Evolutionary conservation across 2,113 vertebrate species (phyloP).

Genomic region (Polypterus senegalus): DNA sequence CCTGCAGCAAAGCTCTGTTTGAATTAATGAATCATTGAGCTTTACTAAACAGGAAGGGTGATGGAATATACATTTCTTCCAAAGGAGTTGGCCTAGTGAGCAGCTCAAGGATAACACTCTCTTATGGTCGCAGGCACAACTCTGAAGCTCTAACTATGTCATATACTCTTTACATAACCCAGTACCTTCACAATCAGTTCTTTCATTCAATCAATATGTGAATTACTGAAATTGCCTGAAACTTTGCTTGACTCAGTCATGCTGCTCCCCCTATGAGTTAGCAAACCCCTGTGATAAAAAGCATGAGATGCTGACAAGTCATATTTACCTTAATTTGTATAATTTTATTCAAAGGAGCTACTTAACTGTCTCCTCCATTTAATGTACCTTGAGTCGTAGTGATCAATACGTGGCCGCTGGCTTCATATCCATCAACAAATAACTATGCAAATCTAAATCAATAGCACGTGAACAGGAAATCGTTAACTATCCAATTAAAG

Average conservation of each 20-base stretch:
- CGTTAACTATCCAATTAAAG: conserved; percentile 48
- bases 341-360: conserved; percentile 15
- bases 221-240: background rate
- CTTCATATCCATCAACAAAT: conserved; percentile 54
- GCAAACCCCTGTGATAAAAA: background rate
- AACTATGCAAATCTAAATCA: conserved; percentile 62
- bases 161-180: too few relatives aligned
- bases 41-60: too few relatives aligned
- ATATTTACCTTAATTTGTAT: background rate
- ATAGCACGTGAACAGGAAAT: conserved; percentile 51
- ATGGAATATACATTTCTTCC: too few relatives aligned
- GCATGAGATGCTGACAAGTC: conserved; percentile 3
- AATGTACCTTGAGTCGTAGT: conserved; percentile 17
- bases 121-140: too few relatives aligned
- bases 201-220: too few relatives aligned
- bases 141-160: too few relatives aligned
- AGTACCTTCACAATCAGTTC: too few relatives aligned
- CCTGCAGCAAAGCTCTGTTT: too few relatives aligned
- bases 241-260: background rate
- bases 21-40: too few relatives aligned
- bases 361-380: conserved; percentile 17
- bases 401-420: conserved; percentile 39
- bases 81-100: too few relatives aligned
- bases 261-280: background rate
- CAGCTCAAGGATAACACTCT: too few relatives aligned